Percentiles rank a stretch among this genome's conserved stretches.
Evolutionary conservation across 2,888 invertebrate genomes (phyloP).

Genomic region (Tuberolachnus salignus): DNA sequence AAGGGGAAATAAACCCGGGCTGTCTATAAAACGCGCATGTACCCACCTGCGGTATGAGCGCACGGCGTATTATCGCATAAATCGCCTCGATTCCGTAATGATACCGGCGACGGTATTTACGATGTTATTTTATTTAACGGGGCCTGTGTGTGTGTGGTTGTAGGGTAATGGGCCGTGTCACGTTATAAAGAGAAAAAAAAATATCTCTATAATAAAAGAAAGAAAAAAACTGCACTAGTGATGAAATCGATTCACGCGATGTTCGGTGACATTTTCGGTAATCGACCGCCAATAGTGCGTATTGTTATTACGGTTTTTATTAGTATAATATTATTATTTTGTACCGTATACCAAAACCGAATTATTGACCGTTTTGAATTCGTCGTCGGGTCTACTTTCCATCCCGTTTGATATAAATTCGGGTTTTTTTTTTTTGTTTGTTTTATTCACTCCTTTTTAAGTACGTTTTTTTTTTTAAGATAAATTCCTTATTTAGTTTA

Average conservation of each 20-base stretch:
- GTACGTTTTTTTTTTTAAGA: too few species aligned
- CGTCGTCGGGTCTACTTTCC: too few species aligned
- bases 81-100: slow-evolving; percentile 34
- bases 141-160: too few species aligned
- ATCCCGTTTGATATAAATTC: too few species aligned
- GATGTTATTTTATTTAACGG: slow-evolving; percentile 28
- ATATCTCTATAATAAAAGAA: too few species aligned
- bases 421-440: too few species aligned
- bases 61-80: slow-evolving; percentile 29
- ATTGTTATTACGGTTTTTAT: not conserved
- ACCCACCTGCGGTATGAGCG: not conserved
- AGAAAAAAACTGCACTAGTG: not conserved
- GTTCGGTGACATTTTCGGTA: not conserved
- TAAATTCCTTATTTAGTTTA: too few species aligned
- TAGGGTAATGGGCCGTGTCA: slow-evolving; percentile 36
- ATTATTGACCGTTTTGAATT: too few species aligned
- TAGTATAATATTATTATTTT: too few species aligned
- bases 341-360: not conserved
- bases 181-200: slow-evolving; percentile 16
- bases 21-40: not conserved
- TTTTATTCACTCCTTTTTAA: too few species aligned
- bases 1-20: not conserved
- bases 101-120: slow-evolving; percentile 42
- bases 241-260: slow-evolving; percentile 22
- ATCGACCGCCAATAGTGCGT: not conserved